These are phyloP conservation scores for Drosophila ironensis DNA, from an alignment of 1,140 invertebrate species.

Conservation along the genomic window DNA sequence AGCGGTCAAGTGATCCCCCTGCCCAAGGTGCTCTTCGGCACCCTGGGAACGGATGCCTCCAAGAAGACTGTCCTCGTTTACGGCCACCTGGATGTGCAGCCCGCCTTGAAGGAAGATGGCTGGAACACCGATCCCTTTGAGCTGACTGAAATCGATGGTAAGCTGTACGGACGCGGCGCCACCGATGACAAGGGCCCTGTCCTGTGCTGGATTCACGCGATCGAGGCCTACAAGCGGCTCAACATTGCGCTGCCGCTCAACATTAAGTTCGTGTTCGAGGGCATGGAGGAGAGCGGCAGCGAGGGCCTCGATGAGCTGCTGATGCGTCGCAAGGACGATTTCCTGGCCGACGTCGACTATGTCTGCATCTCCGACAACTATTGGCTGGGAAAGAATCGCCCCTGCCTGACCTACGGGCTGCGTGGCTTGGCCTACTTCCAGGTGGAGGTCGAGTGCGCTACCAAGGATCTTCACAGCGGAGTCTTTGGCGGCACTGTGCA, in stretches of 20 bases:
- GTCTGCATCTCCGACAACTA: slow-evolving; percentile 99
- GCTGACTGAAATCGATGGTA: slow-evolving; percentile 93
- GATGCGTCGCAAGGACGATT: slow-evolving; percentile 88
- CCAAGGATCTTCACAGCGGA: slow-evolving; percentile 97
- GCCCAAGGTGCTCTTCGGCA: slow-evolving; percentile 94
- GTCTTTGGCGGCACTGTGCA: slow-evolving; percentile 95
- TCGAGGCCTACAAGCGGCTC: slow-evolving; percentile 92
- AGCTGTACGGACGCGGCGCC: slow-evolving; percentile 95
- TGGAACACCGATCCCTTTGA: slow-evolving; percentile 98
- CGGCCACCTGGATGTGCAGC: slow-evolving; percentile 99
- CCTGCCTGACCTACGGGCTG: slow-evolving; percentile 98
- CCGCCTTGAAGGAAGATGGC: slow-evolving; percentile 94
- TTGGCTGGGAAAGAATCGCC: slow-evolving; percentile 98
- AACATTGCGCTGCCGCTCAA: slow-evolving; percentile 92
- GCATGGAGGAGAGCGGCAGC: slow-evolving; percentile 99
- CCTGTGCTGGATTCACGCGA: slow-evolving; percentile 96
- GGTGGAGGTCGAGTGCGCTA: slow-evolving; percentile 93
- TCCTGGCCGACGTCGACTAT: slow-evolving; percentile 93
- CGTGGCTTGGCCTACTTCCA: slow-evolving; percentile 96
- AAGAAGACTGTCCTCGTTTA: slow-evolving; percentile 97
- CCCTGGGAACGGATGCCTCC: slow-evolving; percentile 90
- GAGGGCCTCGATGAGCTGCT: slow-evolving; percentile 96
- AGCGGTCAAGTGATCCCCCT: slow-evolving; percentile 89
- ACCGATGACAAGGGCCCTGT: slow-evolving; percentile 97
- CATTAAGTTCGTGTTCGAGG: slow-evolving; percentile 98